Evolutionary conservation across 2,113 vertebrate species (phyloP).

Genomic region (Chaetorhynchus papuensis): DNA sequence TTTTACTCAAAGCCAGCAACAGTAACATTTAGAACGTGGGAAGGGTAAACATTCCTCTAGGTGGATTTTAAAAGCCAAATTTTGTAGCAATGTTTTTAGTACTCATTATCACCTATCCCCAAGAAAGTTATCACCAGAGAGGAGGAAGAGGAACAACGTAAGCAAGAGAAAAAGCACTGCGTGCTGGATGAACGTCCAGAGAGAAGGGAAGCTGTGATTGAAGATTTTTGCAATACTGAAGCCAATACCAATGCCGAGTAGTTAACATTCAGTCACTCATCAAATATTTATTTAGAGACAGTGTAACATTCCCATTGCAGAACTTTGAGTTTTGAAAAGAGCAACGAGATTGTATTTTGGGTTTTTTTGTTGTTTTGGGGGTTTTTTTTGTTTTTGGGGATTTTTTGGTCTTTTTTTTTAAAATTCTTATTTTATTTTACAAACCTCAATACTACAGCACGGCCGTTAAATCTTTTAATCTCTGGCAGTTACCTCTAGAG

Average conservation of each 20-base stretch:
- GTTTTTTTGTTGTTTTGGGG: not conserved
- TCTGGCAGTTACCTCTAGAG: not conserved
- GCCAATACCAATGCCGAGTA: not conserved
- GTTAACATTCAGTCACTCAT: slow-evolving; percentile 33
- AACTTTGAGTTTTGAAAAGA: not conserved
- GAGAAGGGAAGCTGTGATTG: not conserved
- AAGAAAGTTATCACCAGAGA: not conserved
- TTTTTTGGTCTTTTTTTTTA: no score
- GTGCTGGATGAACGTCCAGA: not conserved
- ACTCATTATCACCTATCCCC: not conserved
- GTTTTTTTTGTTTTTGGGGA: no score
- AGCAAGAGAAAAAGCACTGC: not conserved
- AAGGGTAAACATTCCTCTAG: not conserved
- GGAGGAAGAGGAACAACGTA: not conserved
- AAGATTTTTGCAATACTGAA: slow-evolving; percentile 3
- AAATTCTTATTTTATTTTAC: not conserved
- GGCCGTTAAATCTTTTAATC: not conserved
- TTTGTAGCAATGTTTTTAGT: not conserved
- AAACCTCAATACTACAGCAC: not conserved
- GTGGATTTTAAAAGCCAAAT: not conserved
- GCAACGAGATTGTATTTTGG: not conserved
- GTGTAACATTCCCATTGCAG: not conserved
- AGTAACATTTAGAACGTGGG: not conserved
- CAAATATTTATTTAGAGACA: slow-evolving; percentile 35
- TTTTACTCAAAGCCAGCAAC: not conserved